A percentile compares a stretch with the other conserved stretches of the same genome.
Evolutionary conservation across 2,888 invertebrate genomes (phyloP).

Genomic region (Pristionchus exspectatus): DNA sequence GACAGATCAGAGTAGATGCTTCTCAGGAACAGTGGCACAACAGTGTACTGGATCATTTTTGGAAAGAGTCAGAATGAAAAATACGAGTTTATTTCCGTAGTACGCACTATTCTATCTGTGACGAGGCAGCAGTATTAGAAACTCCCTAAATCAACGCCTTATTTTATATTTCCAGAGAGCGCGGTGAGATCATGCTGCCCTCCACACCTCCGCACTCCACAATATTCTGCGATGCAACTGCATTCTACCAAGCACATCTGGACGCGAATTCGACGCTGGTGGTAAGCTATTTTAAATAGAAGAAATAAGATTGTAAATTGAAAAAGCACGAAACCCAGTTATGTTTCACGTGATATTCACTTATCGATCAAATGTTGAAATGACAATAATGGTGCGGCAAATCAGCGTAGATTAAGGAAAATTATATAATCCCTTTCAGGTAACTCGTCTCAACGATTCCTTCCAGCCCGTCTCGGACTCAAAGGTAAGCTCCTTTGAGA

Average conservation of each 20-base stretch:
- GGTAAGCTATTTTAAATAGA: constrained; percentile 54
- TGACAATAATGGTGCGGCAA: no score
- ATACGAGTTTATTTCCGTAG: no score
- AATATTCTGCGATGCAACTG: constrained; percentile 71
- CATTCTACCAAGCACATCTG: constrained; percentile 71
- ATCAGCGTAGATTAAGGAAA: no score
- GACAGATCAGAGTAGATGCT: no score
- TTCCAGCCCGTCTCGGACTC: constrained; percentile 68
- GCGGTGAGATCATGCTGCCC: constrained; percentile 74
- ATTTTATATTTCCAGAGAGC: constrained; percentile 58
- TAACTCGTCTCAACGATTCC: constrained; percentile 73
- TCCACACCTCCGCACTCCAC: constrained; percentile 65
- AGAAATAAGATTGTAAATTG: neutral
- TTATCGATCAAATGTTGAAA: neutral
- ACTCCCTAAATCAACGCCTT: no score
- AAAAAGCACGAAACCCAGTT: no score
- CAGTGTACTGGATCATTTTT: no score
- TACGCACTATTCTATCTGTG: no score
- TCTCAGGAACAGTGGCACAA: no score
- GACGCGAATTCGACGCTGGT: constrained; percentile 71
- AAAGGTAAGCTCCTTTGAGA: constrained; percentile 12
- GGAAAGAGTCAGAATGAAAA: no score
- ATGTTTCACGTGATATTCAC: no score
- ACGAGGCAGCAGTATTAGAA: no score
- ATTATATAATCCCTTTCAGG: constrained; percentile 63